These are phyloP conservation scores for Parus major DNA, from an alignment of 2,113 vertebrate species.

Conservation along the genomic window DNA sequence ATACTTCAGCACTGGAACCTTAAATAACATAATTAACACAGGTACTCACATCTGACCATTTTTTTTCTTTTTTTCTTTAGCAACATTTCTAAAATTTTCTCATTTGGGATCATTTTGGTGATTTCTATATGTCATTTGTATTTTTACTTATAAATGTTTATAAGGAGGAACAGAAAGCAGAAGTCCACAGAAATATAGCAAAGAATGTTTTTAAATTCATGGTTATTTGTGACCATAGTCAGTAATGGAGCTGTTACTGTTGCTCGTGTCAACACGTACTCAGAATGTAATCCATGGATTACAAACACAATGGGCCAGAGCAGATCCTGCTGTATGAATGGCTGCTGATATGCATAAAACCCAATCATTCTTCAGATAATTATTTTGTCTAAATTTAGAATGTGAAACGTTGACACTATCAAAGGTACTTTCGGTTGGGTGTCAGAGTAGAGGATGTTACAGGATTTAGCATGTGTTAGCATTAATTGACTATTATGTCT, in stretches of 20 bases:
- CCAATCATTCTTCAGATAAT: slow-evolving; percentile 30
- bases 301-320: slow-evolving; percentile 22
- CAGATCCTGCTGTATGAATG: background rate
- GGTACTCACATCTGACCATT: fast-evolving
- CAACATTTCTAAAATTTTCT: background rate
- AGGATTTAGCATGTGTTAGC: slow-evolving; percentile 23
- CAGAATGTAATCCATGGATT: slow-evolving; percentile 46
- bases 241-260: slow-evolving; percentile 23
- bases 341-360: slow-evolving; percentile 13
- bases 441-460: background rate
- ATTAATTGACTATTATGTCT: slow-evolving; percentile 22
- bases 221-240: background rate
- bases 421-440: background rate
- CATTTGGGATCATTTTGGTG: background rate
- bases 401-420: background rate
- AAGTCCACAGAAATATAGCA: background rate
- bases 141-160: background rate
- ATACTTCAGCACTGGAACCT: background rate
- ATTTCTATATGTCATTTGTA: background rate
- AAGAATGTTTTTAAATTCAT: background rate
- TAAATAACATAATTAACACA: background rate
- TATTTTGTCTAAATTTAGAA: slow-evolving; percentile 51
- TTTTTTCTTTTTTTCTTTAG: background rate
- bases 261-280: fast-evolving
- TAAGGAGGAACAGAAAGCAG: background rate